Conservation (phyloP, 2,113 vertebrate species). For the Periophthalmodon schlosseri region DNA sequence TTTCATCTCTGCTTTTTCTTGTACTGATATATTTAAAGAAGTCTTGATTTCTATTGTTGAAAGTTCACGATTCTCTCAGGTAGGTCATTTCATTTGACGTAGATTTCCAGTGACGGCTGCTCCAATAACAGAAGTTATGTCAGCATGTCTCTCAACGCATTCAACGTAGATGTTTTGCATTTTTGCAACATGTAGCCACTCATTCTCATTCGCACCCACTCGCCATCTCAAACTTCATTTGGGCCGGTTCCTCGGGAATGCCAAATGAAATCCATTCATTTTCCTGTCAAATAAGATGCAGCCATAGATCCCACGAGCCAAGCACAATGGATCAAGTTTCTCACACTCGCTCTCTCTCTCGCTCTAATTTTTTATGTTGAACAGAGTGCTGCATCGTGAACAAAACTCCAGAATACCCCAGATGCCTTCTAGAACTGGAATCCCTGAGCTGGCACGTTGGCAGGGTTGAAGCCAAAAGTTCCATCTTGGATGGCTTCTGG, state of each 20-base stretch:
- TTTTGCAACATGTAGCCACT: conserved; percentile 98
- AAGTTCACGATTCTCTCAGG: conserved; percentile 75
- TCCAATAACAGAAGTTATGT: conserved; percentile 88
- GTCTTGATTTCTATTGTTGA: conserved; percentile 78
- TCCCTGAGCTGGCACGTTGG: conserved; percentile 99
- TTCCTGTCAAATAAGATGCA: conserved; percentile 99
- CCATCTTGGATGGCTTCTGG: conserved; percentile 98
- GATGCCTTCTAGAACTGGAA: conserved; percentile 97
- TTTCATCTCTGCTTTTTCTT: conserved; percentile 56
- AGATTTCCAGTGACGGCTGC: conserved; percentile 84
- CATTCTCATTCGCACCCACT: conserved; percentile 99
- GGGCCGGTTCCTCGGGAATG: conserved; percentile 90
- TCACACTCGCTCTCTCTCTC: conserved; percentile 82
- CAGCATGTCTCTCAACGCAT: conserved; percentile 94
- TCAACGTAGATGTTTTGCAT: conserved; percentile 88
- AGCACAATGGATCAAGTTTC: conserved; percentile 99
- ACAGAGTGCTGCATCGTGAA: conserved; percentile 98
- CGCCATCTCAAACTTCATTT: conserved; percentile 98
- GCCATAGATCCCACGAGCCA: conserved; percentile 99
- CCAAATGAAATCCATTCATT: conserved; percentile 99
- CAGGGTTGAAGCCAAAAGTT: conserved; percentile 98
- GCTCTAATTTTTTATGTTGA: conserved; percentile 81
- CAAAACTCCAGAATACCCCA: conserved; percentile 84
- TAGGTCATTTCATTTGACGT: conserved; percentile 67
- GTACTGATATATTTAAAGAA: conserved; percentile 67